A percentile compares a stretch with the other conserved stretches of the same genome.
Evolutionary conservation across 2,888 invertebrate species (phyloP).

Genomic region (Drosophila yooni): DNA sequence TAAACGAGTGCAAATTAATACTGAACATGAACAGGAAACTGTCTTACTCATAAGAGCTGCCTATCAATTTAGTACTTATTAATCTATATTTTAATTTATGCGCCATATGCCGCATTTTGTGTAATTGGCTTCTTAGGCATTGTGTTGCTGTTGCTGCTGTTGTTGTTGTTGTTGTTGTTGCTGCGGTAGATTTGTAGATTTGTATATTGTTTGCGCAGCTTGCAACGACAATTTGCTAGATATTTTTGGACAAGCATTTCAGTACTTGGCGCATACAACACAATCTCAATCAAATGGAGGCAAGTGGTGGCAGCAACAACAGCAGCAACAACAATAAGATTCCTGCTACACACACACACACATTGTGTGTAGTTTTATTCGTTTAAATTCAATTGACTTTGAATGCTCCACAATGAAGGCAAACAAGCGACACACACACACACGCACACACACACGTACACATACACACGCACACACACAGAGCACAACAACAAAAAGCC

Average conservation of each 20-base stretch:
- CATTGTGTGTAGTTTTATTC: slow-evolving; percentile 75
- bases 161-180: slow-evolving; percentile 5
- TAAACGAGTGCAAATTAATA: background rate
- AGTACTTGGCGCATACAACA: slow-evolving; percentile 58
- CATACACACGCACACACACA: slow-evolving; percentile 9
- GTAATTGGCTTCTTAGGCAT: slow-evolving; percentile 12
- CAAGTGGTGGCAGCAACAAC: slow-evolving; percentile 60
- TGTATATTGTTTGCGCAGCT: slow-evolving; percentile 50
- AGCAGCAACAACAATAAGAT: slow-evolving; percentile 44
- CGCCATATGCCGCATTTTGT: slow-evolving; percentile 49
- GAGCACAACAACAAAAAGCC: background rate
- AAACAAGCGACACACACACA: slow-evolving; percentile 54
- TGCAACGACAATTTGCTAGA: slow-evolving; percentile 62
- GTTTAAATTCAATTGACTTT: slow-evolving; percentile 80
- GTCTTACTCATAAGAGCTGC: slow-evolving; percentile 31
- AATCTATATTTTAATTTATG: slow-evolving; percentile 69
- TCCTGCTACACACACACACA: slow-evolving; percentile 42
- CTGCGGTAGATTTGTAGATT: slow-evolving; percentile 2
- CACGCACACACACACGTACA: slow-evolving; percentile 8
- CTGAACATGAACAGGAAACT: slow-evolving; percentile 29
- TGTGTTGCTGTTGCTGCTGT: slow-evolving; percentile 1
- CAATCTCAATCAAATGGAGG: slow-evolving; percentile 73
- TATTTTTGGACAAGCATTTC: slow-evolving; percentile 62
- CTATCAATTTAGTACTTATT: slow-evolving; percentile 51
- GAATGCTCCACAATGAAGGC: slow-evolving; percentile 76